Evolutionary conservation across 1,140 invertebrate genomes (phyloP).

Genomic region (Coelopa frigida): DNA sequence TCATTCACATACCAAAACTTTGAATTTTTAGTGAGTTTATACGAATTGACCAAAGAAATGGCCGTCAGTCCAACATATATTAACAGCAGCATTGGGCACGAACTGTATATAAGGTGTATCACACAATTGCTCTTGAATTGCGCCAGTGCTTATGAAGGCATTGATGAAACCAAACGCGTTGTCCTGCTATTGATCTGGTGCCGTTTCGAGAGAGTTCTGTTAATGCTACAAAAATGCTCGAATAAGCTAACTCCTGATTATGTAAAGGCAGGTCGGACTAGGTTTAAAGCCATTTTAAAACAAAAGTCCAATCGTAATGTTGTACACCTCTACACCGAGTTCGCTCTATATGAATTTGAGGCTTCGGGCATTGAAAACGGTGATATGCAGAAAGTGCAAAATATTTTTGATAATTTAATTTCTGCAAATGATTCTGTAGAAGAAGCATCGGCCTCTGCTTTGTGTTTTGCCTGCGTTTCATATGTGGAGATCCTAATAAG

Average conservation of each 20-base stretch:
- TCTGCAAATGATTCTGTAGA: constrained; percentile 31
- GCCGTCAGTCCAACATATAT: constrained; percentile 53
- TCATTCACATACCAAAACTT: constrained; percentile 11
- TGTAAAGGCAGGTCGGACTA: constrained; percentile 47
- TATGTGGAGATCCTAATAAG: constrained; percentile 28
- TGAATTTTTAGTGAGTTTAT: constrained; percentile 14
- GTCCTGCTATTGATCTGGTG: constrained; percentile 55
- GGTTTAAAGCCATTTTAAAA: constrained; percentile 52
- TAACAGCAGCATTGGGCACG: constrained; percentile 51
- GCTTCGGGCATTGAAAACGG: constrained; percentile 42
- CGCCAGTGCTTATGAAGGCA: constrained; percentile 32
- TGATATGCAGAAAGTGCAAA: constrained; percentile 29
- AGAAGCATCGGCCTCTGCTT: constrained; percentile 14
- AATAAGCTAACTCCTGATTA: constrained; percentile 42
- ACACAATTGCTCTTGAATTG: constrained; percentile 40
- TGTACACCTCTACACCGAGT: constrained; percentile 53
- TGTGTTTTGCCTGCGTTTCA: constrained; percentile 18
- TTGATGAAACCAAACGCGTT: constrained; percentile 34
- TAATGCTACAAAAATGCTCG: constrained; percentile 46
- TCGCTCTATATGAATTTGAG: constrained; percentile 56
- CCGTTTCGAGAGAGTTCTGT: constrained; percentile 51
- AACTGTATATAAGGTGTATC: constrained; percentile 52
- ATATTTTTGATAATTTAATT: constrained; percentile 45
- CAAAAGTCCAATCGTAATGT: constrained; percentile 50
- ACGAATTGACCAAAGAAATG: constrained; percentile 28